These are phyloP conservation scores for Melinaea menophilus DNA, from an alignment of 2,888 invertebrate species.

Conservation along the genomic window DNA sequence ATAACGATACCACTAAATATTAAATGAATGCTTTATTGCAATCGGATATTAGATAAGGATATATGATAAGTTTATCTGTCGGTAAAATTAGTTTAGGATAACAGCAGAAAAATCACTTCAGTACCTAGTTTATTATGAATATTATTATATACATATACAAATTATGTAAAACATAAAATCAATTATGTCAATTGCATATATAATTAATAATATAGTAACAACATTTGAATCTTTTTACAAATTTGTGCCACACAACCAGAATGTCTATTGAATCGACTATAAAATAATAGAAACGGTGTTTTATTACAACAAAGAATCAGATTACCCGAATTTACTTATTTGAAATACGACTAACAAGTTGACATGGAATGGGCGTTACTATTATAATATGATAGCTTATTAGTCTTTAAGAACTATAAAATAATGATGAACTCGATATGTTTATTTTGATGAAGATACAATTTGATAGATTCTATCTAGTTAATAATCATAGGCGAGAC, in stretches of 20 bases:
- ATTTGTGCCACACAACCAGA: conserved; percentile 16
- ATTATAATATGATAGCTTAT: conserved; percentile 8
- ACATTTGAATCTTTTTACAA: conserved; percentile 2
- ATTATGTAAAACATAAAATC: too few species aligned
- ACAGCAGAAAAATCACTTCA: too few species aligned
- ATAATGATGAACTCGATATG: too few species aligned
- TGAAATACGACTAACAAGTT: conserved; percentile 19
- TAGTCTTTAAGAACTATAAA: background rate
- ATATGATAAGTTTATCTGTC: conserved; percentile 1
- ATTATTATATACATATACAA: too few species aligned
- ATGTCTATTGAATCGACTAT: conserved; percentile 15
- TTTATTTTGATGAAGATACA: too few species aligned
- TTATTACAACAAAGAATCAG: conserved; percentile 24
- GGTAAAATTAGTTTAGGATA: background rate
- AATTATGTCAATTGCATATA: background rate
- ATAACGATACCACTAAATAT: background rate
- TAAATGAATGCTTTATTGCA: conserved; percentile 5
- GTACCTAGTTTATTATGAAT: too few species aligned
- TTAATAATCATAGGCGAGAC: too few species aligned
- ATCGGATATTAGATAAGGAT: conserved; percentile 1
- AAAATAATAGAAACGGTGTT: conserved; percentile 28
- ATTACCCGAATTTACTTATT: conserved; percentile 27
- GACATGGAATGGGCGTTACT: conserved; percentile 9
- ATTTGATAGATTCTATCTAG: too few species aligned
- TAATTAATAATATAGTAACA: conserved; percentile 1